These are phyloP conservation scores for Tetramorium simillimum DNA, from an alignment of 1,140 invertebrate genomes.

Conservation along the genomic window DNA sequence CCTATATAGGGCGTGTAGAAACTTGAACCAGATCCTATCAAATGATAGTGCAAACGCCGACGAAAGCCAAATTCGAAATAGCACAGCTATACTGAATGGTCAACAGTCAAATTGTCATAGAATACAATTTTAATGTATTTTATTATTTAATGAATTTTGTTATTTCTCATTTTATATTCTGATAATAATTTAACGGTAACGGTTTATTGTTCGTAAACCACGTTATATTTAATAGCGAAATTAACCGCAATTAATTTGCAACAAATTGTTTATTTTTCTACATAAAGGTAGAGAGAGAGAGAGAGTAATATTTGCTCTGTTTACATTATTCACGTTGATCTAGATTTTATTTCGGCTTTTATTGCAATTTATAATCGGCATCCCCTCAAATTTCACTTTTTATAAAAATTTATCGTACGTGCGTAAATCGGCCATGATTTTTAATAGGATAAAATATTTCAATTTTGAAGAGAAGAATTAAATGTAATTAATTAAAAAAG, in stretches of 20 bases:
- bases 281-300: background rate
- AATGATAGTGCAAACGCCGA: constrained; percentile 12
- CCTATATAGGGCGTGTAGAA: constrained; percentile 37
- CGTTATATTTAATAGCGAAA: constrained; percentile 27
- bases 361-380: constrained; percentile 16
- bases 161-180: background rate
- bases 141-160: background rate
- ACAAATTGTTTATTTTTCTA: constrained; percentile 35
- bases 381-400: background rate
- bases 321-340: constrained; percentile 27
- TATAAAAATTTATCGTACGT: constrained; percentile 10
- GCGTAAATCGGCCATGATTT: background rate
- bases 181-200: constrained; percentile 9
- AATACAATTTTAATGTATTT: constrained; percentile 10
- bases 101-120: background rate
- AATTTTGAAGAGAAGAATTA: background rate
- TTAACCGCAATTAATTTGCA: constrained; percentile 51
- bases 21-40: constrained; percentile 52
- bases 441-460: constrained; percentile 5
- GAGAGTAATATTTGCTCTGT: constrained; percentile 30
- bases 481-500: background rate
- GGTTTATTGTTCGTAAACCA: constrained; percentile 11
- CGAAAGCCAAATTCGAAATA: constrained; percentile 30
- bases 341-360: constrained; percentile 13
- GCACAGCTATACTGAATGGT: background rate